Evolutionary conservation across 2,888 invertebrate species (phyloP).

Genomic region (Chrysomela aeneicollis): DNA sequence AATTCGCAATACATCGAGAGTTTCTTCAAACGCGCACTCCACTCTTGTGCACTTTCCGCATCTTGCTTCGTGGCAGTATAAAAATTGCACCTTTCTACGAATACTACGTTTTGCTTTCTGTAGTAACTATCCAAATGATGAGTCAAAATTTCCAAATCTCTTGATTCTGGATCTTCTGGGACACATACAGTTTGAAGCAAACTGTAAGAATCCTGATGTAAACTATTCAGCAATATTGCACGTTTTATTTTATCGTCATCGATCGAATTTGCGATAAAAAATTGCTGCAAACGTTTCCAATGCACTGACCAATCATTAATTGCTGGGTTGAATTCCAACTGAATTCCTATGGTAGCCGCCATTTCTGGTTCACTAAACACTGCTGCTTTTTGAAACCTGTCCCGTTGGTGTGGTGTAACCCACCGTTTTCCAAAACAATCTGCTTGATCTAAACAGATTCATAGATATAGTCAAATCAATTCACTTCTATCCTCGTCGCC

Average conservation of each 20-base stretch:
- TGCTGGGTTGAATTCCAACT: too few species aligned
- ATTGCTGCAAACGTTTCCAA: not conserved
- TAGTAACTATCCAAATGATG: slow-evolving; percentile 4
- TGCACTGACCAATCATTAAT: too few species aligned
- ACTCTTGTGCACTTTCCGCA: slow-evolving; percentile 1
- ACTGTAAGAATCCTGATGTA: not conserved
- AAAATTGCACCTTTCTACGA: too few species aligned
- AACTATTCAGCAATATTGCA: slow-evolving; percentile 1
- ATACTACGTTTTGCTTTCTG: not conserved
- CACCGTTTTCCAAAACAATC: too few species aligned
- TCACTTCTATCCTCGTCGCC: slow-evolving; percentile 8
- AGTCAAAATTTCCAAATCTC: not conserved
- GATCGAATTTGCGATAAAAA: slow-evolving; percentile 5
- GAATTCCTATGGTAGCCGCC: too few species aligned
- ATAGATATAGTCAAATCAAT: not conserved
- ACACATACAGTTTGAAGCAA: slow-evolving; percentile 4
- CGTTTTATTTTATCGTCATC: not conserved
- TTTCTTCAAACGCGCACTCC: not conserved
- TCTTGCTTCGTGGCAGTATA: slow-evolving; percentile 5
- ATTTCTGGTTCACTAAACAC: not conserved
- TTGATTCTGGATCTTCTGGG: not conserved
- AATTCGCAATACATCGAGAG: slow-evolving; percentile 7
- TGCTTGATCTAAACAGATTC: too few species aligned
- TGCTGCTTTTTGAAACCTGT: too few species aligned
- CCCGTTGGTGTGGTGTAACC: too few species aligned